Base-by-base conservation (phyloP, 2,113 vertebrate genomes). In the Scatophagus argus region DNA sequence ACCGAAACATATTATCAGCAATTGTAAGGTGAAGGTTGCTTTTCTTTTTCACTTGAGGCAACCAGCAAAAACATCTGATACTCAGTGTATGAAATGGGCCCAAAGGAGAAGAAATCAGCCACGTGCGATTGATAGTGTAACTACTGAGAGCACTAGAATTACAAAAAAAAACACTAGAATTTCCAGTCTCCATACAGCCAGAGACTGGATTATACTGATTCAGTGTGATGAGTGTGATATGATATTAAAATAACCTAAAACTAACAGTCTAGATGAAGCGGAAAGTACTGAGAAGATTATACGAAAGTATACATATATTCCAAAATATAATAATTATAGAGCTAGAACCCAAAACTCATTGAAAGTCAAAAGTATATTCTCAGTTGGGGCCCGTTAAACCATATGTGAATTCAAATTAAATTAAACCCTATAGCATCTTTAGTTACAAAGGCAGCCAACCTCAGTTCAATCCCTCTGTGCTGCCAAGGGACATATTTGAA, bases 371-470 rank as follows among this genome's bases (percentile, higher is more conserved):
- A 81, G 76, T 80, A 60, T 66, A 85, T 82, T 89, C 85, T 67
- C 66, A 59, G 60, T 8, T 62, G 55, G 79, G 56, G 64, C 70
- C 56, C 34, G 46, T 81, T 85, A 87, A 86, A 90, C 83, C 74
- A 81, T 89, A 89, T 83, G 85, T 79, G 78, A 79, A 87, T 81
- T 74, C 62, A 89, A 91, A 92, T 86, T 80, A 84, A 88, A 91
- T 89, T 77, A 78, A 79, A 74, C 71, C 85, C 87, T 86, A 73
- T 81, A 84, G 77, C 71, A 82, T 87, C 70, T 90, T 88, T 86
- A 87, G 77, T 82, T 77, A 21, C 84, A 86, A 85, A 88, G 83
- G 65, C 83, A 77, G 82, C 60, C 86, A 78, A 75, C 34, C 59
- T 75, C 81, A 81, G 81, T 87, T 88, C 81, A 88, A 89, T 90